phyloP scores from a whole-genome alignment of 1,140 invertebrate species.

The Notospermus geniculatus region DNA sequence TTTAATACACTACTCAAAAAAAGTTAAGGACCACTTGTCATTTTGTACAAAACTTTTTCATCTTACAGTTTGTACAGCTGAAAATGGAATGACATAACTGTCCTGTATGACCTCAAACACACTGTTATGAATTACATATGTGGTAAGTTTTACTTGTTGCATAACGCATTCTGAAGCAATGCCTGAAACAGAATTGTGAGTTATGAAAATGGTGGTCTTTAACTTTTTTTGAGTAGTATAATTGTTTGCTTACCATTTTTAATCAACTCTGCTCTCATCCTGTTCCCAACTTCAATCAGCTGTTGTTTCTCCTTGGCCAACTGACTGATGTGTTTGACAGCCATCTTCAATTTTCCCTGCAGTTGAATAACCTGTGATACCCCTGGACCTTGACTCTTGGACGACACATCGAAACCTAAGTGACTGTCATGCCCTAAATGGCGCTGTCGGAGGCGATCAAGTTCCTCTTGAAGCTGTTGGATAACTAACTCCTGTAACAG shows the following conservation, averaged over 20 bases:
- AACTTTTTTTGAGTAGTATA: no score
- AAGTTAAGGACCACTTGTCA: no score
- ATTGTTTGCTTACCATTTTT: conserved; percentile 36
- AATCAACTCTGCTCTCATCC: conserved; percentile 46
- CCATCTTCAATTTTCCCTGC: conserved; percentile 38
- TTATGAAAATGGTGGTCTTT: no score
- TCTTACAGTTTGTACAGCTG: no score
- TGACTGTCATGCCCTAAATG: conserved; percentile 1
- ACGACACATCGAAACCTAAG: conserved; percentile 10
- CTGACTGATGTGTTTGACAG: conserved; percentile 44
- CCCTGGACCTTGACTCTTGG: background rate
- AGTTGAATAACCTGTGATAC: conserved; percentile 23
- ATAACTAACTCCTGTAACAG: conserved; percentile 50
- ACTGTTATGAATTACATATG: no score
- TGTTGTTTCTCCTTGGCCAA: conserved; percentile 50
- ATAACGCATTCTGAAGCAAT: no score
- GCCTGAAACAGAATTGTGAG: no score
- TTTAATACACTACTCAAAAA: no score
- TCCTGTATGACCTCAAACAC: no score
- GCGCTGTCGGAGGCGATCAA: conserved; percentile 19
- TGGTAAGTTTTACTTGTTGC: no score
- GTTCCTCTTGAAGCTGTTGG: conserved; percentile 53
- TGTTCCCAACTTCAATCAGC: conserved; percentile 52
- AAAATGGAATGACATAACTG: no score
- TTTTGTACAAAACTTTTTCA: no score